Conservation (phyloP, 2,888 invertebrate species). For the Cantharis flavilabris region DNA sequence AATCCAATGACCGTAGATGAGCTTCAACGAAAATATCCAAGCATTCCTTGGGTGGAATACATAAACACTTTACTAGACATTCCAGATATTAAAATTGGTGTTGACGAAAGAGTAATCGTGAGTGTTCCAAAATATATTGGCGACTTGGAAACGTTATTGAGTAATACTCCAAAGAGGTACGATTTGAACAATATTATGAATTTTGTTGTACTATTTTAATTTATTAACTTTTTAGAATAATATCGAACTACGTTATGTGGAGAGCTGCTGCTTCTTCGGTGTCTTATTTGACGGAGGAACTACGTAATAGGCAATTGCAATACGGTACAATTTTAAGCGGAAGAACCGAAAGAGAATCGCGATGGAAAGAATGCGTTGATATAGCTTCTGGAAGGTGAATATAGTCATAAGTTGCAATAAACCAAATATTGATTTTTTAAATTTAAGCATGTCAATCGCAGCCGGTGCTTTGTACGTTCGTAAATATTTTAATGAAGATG, state of each 20-base stretch:
- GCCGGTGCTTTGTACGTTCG: constrained; percentile 86
- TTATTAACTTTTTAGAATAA: constrained; percentile 56
- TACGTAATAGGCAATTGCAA: constrained; percentile 77
- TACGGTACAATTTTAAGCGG: constrained; percentile 84
- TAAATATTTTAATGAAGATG: constrained; percentile 84
- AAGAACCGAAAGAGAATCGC: constrained; percentile 80
- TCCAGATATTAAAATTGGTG: constrained; percentile 63
- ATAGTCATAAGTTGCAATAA: neutral
- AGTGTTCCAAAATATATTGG: constrained; percentile 82
- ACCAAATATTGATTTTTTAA: constrained; percentile 2
- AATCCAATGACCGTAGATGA: constrained; percentile 87
- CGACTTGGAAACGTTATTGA: constrained; percentile 67
- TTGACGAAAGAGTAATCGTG: constrained; percentile 80
- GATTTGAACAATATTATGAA: neutral
- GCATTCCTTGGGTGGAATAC: constrained; percentile 81
- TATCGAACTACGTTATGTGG: constrained; percentile 94
- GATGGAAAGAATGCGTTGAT: constrained; percentile 92
- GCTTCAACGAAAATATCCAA: constrained; percentile 74
- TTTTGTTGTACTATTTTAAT: neutral
- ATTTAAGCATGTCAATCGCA: constrained; percentile 69
- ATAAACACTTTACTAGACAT: constrained; percentile 76
- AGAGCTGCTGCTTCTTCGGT: constrained; percentile 81
- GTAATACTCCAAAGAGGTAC: constrained; percentile 60
- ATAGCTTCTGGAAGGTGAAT: constrained; percentile 74
- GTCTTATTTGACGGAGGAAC: constrained; percentile 77